Evolutionary conservation across 2,888 invertebrate genomes (phyloP), one percentile per base, ranked within the genome.

Genomic region (Pyrocoelia pectoralis): DNA sequence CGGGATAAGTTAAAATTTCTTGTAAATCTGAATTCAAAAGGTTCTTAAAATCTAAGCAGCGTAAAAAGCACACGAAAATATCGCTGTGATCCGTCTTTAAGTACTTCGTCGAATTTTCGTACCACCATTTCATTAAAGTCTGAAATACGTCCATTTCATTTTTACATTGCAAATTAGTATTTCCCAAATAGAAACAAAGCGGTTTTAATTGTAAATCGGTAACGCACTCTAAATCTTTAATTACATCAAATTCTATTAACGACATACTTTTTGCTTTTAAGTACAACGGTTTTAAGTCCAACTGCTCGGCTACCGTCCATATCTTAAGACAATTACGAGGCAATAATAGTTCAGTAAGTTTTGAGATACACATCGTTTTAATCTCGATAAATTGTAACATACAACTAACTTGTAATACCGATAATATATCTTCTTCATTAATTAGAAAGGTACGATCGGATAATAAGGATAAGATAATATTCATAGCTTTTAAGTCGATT

Each of bases 331-430:
- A 79, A 65, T 77, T 78, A n/a, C 67, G 54, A 8, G 73, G 66
- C 9, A 66, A 68, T 17, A 80, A 52, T 10, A 68, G 55, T 55
- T 72, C 65, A 9, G 64, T 69, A 2, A 80, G 53, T 67, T 65
- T 68, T n/a, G 72, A 56, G 10, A 75, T 70, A 63, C 73, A 80
- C 33, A 70, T 71, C 49, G 62, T 52, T 68, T 75, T 76, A 17
- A 83, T 73, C 9, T 71, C 54, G 0, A 73, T 71, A 66, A 84
- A 82, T 69, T 83, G 82, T 41, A 83, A 72, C 78, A 82, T 81
- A 62, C 77, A 77, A 12, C 81, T 76, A 1, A 80, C 76, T 67
- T 81, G 75, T 18, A 83, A 70, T 12, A 81, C 76, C 38, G 74
- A 67, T 9, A 77, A 57, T 13, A 79, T 64, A 58, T 79, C 75